These are phyloP conservation scores for Rhagium mordax DNA, from an alignment of 2,888 invertebrate genomes.

Conservation along the genomic window DNA sequence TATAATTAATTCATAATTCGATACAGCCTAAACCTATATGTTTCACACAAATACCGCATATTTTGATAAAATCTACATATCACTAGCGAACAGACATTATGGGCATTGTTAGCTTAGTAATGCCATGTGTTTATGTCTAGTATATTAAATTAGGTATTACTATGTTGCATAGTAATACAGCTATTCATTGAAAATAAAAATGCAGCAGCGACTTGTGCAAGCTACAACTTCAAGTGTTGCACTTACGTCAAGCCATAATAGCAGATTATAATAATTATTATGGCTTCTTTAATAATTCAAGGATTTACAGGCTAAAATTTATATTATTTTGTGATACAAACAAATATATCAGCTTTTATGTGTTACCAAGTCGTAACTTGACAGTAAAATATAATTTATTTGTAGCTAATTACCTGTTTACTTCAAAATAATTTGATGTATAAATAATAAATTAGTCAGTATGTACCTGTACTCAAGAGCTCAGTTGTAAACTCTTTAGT, in stretches of 20 bases:
- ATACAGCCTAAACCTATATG: too few relatives aligned
- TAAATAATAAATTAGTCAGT: conserved; percentile 27
- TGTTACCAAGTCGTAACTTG: not conserved
- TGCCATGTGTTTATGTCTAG: not conserved
- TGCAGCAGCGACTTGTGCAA: conserved; percentile 18
- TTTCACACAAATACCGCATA: not conserved
- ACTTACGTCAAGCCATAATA: conserved; percentile 24
- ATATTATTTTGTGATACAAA: conserved; percentile 19
- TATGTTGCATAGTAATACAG: conserved; percentile 19
- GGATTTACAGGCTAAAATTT: conserved; percentile 25
- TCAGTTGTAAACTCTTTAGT: not conserved
- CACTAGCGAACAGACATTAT: not conserved
- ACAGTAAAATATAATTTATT: conserved; percentile 1
- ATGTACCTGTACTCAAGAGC: not conserved
- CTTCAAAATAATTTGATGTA: conserved; percentile 37
- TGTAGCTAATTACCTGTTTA: conserved; percentile 9
- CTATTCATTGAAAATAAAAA: conserved; percentile 25
- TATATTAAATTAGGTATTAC: not conserved
- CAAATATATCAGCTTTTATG: conserved; percentile 13
- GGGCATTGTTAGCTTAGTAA: not conserved
- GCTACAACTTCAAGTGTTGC: conserved; percentile 19
- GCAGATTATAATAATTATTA: conserved; percentile 36
- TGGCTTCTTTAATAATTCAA: conserved; percentile 37
- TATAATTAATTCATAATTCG: too few relatives aligned
- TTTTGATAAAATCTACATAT: not conserved